Evolutionary conservation across 2,888 invertebrate genomes (phyloP), one percentile per base, ranked within the genome.

Genomic region (Brenthis daphne): DNA sequence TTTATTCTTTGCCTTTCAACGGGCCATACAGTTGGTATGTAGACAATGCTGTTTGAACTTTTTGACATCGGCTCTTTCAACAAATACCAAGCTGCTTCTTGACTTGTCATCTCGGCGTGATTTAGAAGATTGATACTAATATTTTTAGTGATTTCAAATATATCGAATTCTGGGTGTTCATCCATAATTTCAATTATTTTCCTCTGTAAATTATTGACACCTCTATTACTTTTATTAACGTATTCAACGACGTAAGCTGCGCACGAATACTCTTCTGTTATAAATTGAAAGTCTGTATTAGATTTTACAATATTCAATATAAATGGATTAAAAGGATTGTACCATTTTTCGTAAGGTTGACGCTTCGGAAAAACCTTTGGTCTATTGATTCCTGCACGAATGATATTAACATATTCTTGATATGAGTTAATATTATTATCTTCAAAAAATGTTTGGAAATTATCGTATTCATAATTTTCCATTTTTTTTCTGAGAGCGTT

Each of bases 241-340:
- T 84, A 87, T 68, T 87, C 83, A 6, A 80, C 83, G 3, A 89
- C 81, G 68, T 85, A 86, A 6, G 77, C 70, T 2, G 86, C 86
- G 74, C 88, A 88, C 11, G 83, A 78, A 76, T 85, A 85, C 74
- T 86, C 85, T 3, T 88, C 87, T 4, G 71, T 69, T 8, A 87
- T 85, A 57, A 85, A 77, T 68, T 86, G 85, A 56, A 87, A 69
- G 71, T 86, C 83, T 37, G 58, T 76, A 57, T 84, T 84, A 0
- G 83, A 83, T 71, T 81, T 78, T 58, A 83, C 20, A 29, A 29
- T 29, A 29, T 29, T 29, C 29, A 29, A 29, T 29, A 29, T 29
- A 29, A 29, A 29, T 29, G 29, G 29, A 29, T 29, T 29, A 29
- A 76, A 83, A 1, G 82, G 83, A 65, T 83, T 84, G 79, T 82